Percentiles rank a stretch among this genome's conserved stretches.
phyloP scores from a whole-genome alignment of 2,113 vertebrate species.

The Rhipidura dahli region DNA sequence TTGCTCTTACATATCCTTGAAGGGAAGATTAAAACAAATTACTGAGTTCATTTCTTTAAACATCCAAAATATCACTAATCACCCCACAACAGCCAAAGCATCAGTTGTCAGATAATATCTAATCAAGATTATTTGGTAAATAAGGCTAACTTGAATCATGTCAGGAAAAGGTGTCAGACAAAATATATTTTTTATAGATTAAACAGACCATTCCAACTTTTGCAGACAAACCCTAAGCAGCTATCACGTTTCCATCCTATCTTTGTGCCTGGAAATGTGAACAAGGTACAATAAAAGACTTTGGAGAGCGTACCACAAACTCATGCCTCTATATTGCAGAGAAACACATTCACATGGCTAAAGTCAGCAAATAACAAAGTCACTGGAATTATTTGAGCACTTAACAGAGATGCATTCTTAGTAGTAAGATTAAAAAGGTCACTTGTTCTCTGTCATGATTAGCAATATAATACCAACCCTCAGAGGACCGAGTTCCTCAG shows the following conservation, averaged over 20 bases:
- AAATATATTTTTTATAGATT: background rate
- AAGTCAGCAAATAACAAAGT: background rate
- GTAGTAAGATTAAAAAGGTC: conserved; percentile 18
- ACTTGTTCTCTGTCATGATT: background rate
- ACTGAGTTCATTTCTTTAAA: background rate
- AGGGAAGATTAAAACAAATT: background rate
- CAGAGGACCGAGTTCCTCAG: background rate
- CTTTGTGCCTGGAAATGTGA: background rate
- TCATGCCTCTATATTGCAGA: background rate
- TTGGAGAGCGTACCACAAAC: background rate
- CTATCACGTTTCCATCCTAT: background rate
- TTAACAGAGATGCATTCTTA: background rate
- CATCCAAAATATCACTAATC: background rate
- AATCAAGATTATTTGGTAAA: background rate
- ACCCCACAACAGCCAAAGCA: background rate
- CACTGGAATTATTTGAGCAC: background rate
- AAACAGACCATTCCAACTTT: background rate
- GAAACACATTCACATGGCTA: background rate
- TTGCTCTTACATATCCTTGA: background rate
- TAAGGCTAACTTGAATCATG: background rate
- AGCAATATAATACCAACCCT: conserved; percentile 5
- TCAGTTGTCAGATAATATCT: background rate
- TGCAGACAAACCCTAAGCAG: background rate
- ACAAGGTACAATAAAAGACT: background rate
- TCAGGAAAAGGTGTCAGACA: background rate